These are phyloP conservation scores for Dorcus hopei DNA, from an alignment of 2,888 invertebrate species.

Conservation along the genomic window DNA sequence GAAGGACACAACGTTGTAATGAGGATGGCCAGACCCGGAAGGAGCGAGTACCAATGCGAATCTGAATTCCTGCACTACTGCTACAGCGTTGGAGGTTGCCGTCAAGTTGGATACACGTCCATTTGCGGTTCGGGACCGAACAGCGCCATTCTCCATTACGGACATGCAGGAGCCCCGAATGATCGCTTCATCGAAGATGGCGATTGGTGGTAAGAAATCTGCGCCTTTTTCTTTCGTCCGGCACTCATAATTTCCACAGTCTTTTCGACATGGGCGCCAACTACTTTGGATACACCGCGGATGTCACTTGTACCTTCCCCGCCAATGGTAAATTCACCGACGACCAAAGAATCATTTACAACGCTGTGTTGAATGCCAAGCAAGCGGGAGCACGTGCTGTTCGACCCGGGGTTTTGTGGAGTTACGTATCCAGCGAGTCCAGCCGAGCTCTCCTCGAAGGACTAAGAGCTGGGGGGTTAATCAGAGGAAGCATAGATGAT, in stretches of 20 bases:
- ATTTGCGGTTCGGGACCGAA: slow-evolving; percentile 93
- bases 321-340: slow-evolving; percentile 90
- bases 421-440: slow-evolving; percentile 87
- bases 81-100: slow-evolving; percentile 85
- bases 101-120: slow-evolving; percentile 90
- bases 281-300: slow-evolving; percentile 94
- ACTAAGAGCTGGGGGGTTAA: slow-evolving; percentile 72
- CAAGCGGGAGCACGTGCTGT: slow-evolving; percentile 77
- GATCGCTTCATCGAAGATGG: slow-evolving; percentile 72
- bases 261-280: slow-evolving; percentile 98
- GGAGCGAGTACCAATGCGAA: slow-evolving; percentile 80
- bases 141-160: slow-evolving; percentile 89
- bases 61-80: slow-evolving; percentile 82
- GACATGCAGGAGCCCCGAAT: slow-evolving; percentile 95
- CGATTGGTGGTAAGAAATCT: slow-evolving; percentile 74
- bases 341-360: slow-evolving; percentile 86
- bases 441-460: slow-evolving; percentile 72
- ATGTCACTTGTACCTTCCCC: slow-evolving; percentile 96
- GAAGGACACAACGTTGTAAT: slow-evolving; percentile 92
- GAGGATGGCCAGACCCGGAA: slow-evolving; percentile 70
- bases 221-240: background rate
- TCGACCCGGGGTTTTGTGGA: slow-evolving; percentile 89
- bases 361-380: slow-evolving; percentile 82
- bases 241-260: slow-evolving; percentile 40
- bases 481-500: slow-evolving; percentile 69